Percentiles rank a stretch among this genome's conserved stretches.
Conservation (phyloP, 2,113 vertebrate species). For the Dasypus novemcinctus region DNA sequence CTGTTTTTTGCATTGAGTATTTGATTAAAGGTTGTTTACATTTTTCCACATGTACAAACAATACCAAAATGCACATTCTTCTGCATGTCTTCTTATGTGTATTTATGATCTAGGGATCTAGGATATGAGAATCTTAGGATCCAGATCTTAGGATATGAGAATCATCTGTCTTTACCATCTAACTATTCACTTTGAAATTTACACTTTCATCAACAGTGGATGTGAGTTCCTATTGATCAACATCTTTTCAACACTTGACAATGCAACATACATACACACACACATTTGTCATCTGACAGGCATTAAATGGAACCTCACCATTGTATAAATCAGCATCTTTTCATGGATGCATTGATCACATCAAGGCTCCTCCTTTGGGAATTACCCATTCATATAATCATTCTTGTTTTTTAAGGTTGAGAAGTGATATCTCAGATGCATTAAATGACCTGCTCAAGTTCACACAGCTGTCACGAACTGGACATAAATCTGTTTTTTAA, state of each 20-base stretch:
- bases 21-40: neutral
- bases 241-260: neutral
- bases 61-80: neutral
- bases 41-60: neutral
- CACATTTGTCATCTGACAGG: neutral
- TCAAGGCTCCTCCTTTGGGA: neutral
- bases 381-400: neutral
- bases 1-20: neutral
- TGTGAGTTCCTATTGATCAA: neutral
- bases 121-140: too few species aligned
- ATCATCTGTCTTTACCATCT: neutral
- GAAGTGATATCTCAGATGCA: neutral
- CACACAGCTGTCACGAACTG: neutral
- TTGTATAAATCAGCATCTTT: neutral
- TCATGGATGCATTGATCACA: neutral
- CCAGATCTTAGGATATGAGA: neutral
- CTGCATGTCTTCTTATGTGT: neutral
- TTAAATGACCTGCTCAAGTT: neutral
- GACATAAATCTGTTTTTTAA: neutral
- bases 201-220: neutral
- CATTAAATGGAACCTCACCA: neutral
- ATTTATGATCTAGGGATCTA: neutral
- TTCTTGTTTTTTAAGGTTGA: conserved; percentile 7
- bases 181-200: neutral
- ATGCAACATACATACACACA: neutral